These are phyloP conservation scores for Mesoclemmys tuberculata DNA, from an alignment of 2,113 vertebrate species.

Conservation along the genomic window DNA sequence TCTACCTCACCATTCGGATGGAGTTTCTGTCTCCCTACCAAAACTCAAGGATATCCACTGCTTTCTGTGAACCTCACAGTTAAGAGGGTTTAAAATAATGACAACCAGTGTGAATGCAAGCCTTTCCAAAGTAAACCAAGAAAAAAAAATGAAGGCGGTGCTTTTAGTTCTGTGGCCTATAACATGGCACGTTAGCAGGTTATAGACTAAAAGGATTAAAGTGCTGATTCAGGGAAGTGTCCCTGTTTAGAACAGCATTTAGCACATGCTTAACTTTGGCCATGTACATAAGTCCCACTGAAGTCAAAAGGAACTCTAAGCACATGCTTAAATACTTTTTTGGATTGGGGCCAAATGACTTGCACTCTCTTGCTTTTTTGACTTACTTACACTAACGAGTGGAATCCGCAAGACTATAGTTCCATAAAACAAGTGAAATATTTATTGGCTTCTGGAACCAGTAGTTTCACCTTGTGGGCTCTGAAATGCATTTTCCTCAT, in stretches of 20 bases:
- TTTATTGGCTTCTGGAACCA: constrained; percentile 24
- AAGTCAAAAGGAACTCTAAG: neutral
- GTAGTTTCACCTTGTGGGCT: constrained; percentile 13
- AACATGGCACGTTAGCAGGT: accelerated
- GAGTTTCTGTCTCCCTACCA: neutral
- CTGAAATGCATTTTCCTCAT: neutral
- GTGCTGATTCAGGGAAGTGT: neutral
- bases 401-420: neutral
- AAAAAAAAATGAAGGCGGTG: neutral
- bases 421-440: constrained; percentile 17
- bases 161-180: neutral
- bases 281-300: neutral
- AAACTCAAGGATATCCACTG: accelerated
- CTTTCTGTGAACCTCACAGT: neutral
- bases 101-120: neutral
- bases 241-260: neutral
- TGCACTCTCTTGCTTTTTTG: constrained; percentile 6
- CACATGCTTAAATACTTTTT: neutral
- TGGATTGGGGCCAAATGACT: neutral
- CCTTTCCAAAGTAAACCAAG: neutral
- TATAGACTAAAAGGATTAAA: neutral
- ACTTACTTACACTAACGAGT: constrained; percentile 1
- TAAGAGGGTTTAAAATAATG: neutral
- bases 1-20: neutral
- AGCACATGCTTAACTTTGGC: neutral